These are phyloP conservation scores for Melieria omissa DNA, from an alignment of 2,888 invertebrate species.

Conservation along the genomic window DNA sequence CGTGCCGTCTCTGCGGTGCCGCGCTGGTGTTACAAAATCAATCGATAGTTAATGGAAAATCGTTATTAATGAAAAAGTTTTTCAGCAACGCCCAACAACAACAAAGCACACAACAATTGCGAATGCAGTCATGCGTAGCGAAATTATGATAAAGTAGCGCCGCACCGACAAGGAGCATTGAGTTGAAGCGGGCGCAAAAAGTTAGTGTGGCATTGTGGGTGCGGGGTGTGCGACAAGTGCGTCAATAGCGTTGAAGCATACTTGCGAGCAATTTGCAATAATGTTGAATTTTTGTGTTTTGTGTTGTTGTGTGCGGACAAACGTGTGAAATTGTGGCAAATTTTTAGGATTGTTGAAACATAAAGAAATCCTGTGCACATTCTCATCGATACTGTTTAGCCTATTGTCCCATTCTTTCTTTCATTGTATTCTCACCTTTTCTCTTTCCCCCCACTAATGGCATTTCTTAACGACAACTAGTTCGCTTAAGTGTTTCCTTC, in stretches of 20 bases:
- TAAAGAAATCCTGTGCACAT: too few relatives aligned
- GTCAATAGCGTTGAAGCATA: constrained; percentile 30
- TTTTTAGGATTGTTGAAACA: too few relatives aligned
- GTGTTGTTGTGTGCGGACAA: too few relatives aligned
- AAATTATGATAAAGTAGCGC: constrained; percentile 61
- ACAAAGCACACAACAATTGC: constrained; percentile 49
- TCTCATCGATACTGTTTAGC: too few relatives aligned
- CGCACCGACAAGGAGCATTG: neutral
- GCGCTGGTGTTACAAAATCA: constrained; percentile 59
- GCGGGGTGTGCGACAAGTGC: constrained; percentile 11
- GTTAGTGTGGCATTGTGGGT: neutral
- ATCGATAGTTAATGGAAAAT: constrained; percentile 68
- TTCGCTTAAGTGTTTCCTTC: neutral
- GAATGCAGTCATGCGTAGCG: constrained; percentile 58
- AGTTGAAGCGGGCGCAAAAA: neutral
- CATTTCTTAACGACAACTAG: neutral
- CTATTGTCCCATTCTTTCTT: too few relatives aligned
- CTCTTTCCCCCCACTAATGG: too few relatives aligned
- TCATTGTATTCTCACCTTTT: too few relatives aligned
- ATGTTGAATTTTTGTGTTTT: too few relatives aligned
- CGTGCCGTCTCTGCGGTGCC: constrained; percentile 25
- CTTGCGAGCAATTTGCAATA: constrained; percentile 56
- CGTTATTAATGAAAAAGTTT: constrained; percentile 67
- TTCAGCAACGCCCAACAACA: constrained; percentile 29
- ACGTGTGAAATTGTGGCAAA: too few relatives aligned